phyloP scores from a whole-genome alignment of 1,140 invertebrate genomes.

The Drosophila tristis region DNA sequence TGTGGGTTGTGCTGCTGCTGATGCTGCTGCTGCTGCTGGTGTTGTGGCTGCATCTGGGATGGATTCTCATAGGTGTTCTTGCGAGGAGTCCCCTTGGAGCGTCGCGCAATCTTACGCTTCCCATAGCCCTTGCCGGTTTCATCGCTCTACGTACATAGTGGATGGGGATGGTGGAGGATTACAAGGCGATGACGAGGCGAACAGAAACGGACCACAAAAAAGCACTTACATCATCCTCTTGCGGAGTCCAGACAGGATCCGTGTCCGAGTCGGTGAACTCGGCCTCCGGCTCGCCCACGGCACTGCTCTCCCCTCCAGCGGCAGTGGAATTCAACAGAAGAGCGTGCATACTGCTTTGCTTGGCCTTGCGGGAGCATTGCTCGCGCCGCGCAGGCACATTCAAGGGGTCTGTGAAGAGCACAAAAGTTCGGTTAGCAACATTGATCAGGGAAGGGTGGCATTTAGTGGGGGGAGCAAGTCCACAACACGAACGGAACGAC shows the following conservation, averaged over 20 bases:
- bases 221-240: slow-evolving; percentile 85
- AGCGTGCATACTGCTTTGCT: slow-evolving; percentile 85
- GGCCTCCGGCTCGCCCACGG: slow-evolving; percentile 82
- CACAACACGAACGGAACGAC: slow-evolving; percentile 19
- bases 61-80: slow-evolving; percentile 69
- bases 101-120: slow-evolving; percentile 72
- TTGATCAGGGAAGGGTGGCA: slow-evolving; percentile 37
- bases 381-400: slow-evolving; percentile 87
- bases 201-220: neutral
- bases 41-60: slow-evolving; percentile 48
- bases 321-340: slow-evolving; percentile 66
- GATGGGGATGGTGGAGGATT: slow-evolving; percentile 7
- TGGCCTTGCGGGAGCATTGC: slow-evolving; percentile 88
- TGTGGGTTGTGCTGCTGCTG: slow-evolving; percentile 48
- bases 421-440: slow-evolving; percentile 72
- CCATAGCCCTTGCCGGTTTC: slow-evolving; percentile 71
- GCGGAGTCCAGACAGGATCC: slow-evolving; percentile 90
- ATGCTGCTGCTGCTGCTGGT: slow-evolving; percentile 29
- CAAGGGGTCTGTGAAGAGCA: slow-evolving; percentile 84
- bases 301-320: slow-evolving; percentile 57
- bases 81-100: slow-evolving; percentile 76
- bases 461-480: neutral
- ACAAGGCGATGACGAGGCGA: slow-evolving; percentile 12
- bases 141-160: slow-evolving; percentile 63
- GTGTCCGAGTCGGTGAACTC: slow-evolving; percentile 88